Evolutionary conservation across 30 jellyfish, hydroid and myxozoan species (phyloP), one percentile per base, ranked within the genome.

Genomic region (Hydra vulgaris): DNA sequence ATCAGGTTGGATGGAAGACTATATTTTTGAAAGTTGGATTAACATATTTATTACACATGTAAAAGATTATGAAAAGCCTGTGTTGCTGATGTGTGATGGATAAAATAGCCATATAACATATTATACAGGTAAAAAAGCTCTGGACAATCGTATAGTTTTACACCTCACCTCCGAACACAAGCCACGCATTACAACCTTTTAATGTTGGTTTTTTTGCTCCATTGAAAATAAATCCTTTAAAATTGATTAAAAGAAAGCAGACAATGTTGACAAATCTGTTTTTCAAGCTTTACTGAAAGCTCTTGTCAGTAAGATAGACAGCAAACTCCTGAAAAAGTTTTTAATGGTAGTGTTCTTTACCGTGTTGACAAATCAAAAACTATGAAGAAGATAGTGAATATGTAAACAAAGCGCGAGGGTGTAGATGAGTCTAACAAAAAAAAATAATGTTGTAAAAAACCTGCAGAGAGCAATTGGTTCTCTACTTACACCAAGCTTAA

Each of bases 111-210:
- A 84, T 71, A 79, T 84, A 18, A 75, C 90, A 23, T 83, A 83
- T 74, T 56, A 56, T 19, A 80, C 74, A 18, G 82, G 76, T 15
- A 67, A 84, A 73, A 18, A 86, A 53, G 94, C 95, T 18, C 66
- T 22, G 67, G 89, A 23, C 1, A 78, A 79, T 24, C 26, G 72
- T 22, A 79, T 78, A 18, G 24, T 78, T 74, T 78, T 79, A 66
- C 54, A 76, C 74, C 74, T 78, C 74, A 81, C 92, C 88, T 26
- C 92, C 92, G 24, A 79, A 83, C 61, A 75, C 83, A 18, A 75
- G 88, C 19, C 87, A 83, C 71, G 82, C 92, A 25, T 84, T 84
- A 53, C 92, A 84, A 77, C 87, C 88, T 18, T 54, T 71, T 66
- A 83, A 84, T 70, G 94, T 77, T 77, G 54, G 76, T 17, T 61